A percentile compares a stretch with the other conserved stretches of the same genome.
These are phyloP conservation scores for Drosophila meridionalis DNA, from an alignment of 2,888 invertebrate species.

Conservation along the genomic window DNA sequence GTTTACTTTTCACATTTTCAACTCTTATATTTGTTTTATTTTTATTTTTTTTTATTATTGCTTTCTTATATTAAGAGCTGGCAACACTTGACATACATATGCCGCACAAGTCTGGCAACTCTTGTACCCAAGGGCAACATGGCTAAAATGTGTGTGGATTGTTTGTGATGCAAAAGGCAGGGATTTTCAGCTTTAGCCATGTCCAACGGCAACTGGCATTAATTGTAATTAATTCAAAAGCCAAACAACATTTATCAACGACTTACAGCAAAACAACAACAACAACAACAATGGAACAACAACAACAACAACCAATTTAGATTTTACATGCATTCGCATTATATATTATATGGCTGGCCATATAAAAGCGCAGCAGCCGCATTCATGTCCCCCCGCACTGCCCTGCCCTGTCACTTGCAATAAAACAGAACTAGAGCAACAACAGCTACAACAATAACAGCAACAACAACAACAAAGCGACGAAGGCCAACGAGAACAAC, in stretches of 20 bases:
- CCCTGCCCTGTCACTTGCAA: slow-evolving; percentile 4
- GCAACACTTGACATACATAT: neutral
- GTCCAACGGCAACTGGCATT: slow-evolving; percentile 21
- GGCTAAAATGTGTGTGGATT: neutral
- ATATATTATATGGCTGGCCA: slow-evolving; percentile 58
- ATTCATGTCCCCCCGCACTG: neutral
- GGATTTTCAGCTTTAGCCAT: slow-evolving; percentile 3
- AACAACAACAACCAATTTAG: slow-evolving; percentile 26
- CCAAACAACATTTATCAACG: slow-evolving; percentile 35
- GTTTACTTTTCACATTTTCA: too few relatives aligned
- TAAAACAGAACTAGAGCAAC: slow-evolving; percentile 24
- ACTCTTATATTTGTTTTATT: too few relatives aligned
- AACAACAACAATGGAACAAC: slow-evolving; percentile 11
- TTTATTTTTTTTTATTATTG: too few relatives aligned
- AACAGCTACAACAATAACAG: slow-evolving; percentile 15
- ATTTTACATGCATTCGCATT: slow-evolving; percentile 41
- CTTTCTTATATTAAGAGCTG: too few relatives aligned
- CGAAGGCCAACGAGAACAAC: slow-evolving; percentile 56
- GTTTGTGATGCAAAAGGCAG: too few relatives aligned
- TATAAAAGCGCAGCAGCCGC: slow-evolving; percentile 62
- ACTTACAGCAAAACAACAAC: slow-evolving; percentile 6
- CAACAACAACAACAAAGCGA: slow-evolving; percentile 20
- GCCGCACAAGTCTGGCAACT: neutral
- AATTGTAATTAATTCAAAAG: slow-evolving; percentile 48
- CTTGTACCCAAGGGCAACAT: neutral